Percentiles rank a stretch among this genome's conserved stretches.
Conservation (phyloP, 2,113 vertebrate genomes). For the Epinephelus moara region DNA sequence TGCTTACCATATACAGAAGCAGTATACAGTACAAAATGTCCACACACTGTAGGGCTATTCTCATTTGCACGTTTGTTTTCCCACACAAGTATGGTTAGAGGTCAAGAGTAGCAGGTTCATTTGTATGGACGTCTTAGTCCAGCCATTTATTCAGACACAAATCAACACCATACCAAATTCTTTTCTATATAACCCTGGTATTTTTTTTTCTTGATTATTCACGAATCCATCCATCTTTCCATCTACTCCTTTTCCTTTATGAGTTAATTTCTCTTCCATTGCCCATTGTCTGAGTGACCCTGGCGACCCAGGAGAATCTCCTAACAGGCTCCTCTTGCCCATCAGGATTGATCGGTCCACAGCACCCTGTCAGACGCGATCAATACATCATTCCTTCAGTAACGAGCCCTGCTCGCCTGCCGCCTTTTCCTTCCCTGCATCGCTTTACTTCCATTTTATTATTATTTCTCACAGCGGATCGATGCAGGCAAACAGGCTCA, state of each 20-base stretch:
- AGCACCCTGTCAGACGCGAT: slow-evolving; percentile 91
- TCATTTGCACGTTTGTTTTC: slow-evolving; percentile 43
- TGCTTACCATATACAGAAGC: background rate
- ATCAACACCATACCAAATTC: slow-evolving; percentile 20
- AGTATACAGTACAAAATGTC: slow-evolving; percentile 7
- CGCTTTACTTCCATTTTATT: slow-evolving; percentile 88
- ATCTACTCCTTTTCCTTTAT: slow-evolving; percentile 74
- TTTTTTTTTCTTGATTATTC: slow-evolving; percentile 45
- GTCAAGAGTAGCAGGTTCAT: slow-evolving; percentile 11
- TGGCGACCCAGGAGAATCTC: slow-evolving; percentile 84
- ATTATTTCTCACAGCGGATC: slow-evolving; percentile 87
- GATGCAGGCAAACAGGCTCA: slow-evolving; percentile 87
- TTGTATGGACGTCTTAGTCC: background rate
- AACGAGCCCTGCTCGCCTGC: slow-evolving; percentile 80
- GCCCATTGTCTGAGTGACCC: slow-evolving; percentile 86
- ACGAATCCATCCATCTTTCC: slow-evolving; percentile 50
- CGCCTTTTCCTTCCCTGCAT: slow-evolving; percentile 80
- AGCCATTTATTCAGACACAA: slow-evolving; percentile 8
- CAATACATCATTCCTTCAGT: slow-evolving; percentile 96
- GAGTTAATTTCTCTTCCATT: slow-evolving; percentile 86
- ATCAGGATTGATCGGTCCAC: slow-evolving; percentile 90
- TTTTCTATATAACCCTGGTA: slow-evolving; percentile 36
- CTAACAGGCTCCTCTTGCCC: slow-evolving; percentile 85
- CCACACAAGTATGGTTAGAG: background rate
- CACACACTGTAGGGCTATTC: slow-evolving; percentile 1